Base-by-base conservation (phyloP, 1,140 invertebrate genomes). In the Drosophila persimilis region DNA sequence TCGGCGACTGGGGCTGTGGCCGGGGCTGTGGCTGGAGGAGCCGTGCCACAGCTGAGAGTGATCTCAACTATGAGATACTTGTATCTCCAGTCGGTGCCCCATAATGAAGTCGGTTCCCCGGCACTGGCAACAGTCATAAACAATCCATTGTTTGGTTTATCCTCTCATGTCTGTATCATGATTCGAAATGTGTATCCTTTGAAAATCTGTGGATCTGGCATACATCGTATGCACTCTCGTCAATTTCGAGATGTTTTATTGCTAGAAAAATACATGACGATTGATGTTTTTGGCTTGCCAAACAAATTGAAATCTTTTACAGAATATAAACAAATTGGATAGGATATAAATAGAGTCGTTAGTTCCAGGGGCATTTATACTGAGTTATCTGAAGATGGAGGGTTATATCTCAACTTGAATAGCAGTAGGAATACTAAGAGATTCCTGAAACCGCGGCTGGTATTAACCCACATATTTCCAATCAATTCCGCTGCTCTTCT, bases 21-120 rank as follows among this genome's bases (percentile, higher is more conserved):
- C 8, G 29, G 2, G 7, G 8, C 29, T 31, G 29, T 9, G 8
- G 8, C 29, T 35, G 35, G 11, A 4, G 35, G 17, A 17, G 17
- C 9, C 3, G 11, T 39, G 35, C 44, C 26, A 22, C 45, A 47
- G 45, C 45, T 20, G 45, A 22, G 15, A 47, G 17, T 47, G 65
- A 65, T 66, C 47, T 66, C 65, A 67, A 51, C 44, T 56, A 47
- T 54, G 54, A 53, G 50, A 58, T 81, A 63, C 45, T 60, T 17
- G 26, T 26, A 52, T 11, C 15, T 15, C 13, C 64, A 20, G 2
- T 45, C 26, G 35, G 35, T 15, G n/a, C 17, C 17, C 8, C 29
- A n/a, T 56, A 69, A 56, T 57, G 63, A 69, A 69, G 63, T 69
- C 50, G 39, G 29, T 6, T 31, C 8, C 2, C 45, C 17, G 48